Evolutionary conservation across 2,797 vertebrate species (phyloP), one percentile per base, ranked within the genome.

Genomic region (Distichodus sexfasciatus): DNA sequence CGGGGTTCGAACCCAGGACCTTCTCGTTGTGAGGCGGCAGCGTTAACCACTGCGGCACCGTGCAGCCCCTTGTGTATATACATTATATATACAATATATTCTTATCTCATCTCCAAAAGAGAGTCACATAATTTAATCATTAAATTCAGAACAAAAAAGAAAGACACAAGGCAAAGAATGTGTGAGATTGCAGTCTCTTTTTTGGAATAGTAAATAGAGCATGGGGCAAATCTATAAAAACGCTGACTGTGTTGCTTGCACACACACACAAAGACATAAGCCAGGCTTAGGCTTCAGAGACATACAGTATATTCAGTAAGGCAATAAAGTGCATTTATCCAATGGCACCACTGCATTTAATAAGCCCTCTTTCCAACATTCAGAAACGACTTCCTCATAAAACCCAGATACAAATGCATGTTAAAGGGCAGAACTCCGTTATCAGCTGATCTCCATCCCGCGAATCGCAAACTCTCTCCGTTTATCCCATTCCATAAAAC

Each of bases 401-500:
- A 21, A 15, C 17, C 3, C 21, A 36, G 36, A 35, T 12, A 29
- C 6, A 10, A 8, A 21, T 2, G 3, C 17, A 2, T 3, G 36
- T 55, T 55, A 55, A 35, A 35, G 4, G 6, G 10, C 33, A 38
- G 14, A 9, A 24, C 29, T 55, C 21, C 24, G 46, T 26, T 48
- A 26, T 14, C 4, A 3, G 6, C 28, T 33, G 28, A 12, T 8
- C 15, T 35, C 58, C 48, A n/a, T 8, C 9, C 2, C 17, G 55
- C 31, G 23, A 48, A 60, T 23, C 36, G 44, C 6, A 9, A 46
- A n/a, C n/a, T 44, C 12, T 14, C 31, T 15, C 29, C 10, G 43
- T 60, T 66, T 43, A 43, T 43, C 35, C 23, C 23, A 17, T 65
- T 66, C 55, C 24, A 28, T 23, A 2, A 73, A 61, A 67, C 47